Evolutionary conservation across 2,888 invertebrate genomes (phyloP).

Genomic region (Archips xylosteana): DNA sequence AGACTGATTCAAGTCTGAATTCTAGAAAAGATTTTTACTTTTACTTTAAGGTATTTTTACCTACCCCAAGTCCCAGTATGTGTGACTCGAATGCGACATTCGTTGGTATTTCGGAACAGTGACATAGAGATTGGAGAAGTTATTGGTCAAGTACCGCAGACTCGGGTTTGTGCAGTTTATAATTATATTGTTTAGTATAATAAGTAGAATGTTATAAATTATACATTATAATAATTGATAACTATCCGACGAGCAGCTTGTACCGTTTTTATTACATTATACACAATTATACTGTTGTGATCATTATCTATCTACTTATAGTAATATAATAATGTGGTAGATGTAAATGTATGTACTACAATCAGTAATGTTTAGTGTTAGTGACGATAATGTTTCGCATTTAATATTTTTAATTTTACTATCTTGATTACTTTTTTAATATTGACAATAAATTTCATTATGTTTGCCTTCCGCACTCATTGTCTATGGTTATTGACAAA

Average conservation of each 20-base stretch:
- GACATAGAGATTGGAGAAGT: not conserved
- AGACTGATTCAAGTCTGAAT: constrained; percentile 76
- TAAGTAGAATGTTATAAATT: constrained; percentile 44
- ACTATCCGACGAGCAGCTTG: constrained; percentile 46
- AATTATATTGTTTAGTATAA: constrained; percentile 42
- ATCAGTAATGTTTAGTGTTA: constrained; percentile 67
- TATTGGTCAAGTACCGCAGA: constrained; percentile 20
- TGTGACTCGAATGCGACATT: constrained; percentile 15
- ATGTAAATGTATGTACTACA: constrained; percentile 67
- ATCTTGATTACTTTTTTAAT: constrained; percentile 52
- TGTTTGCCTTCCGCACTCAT: constrained; percentile 12
- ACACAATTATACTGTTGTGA: constrained; percentile 70
- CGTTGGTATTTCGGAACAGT: constrained; percentile 25
- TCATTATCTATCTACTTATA: constrained; percentile 67
- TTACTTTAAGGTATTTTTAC: constrained; percentile 39
- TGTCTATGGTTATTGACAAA: not conserved
- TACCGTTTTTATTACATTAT: constrained; percentile 52
- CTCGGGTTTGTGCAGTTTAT: constrained; percentile 41
- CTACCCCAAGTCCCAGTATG: constrained; percentile 29
- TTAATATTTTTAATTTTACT: constrained; percentile 72
- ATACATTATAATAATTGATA: constrained; percentile 43
- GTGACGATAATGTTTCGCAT: constrained; percentile 71
- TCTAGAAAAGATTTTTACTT: constrained; percentile 45
- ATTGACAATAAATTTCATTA: constrained; percentile 43
- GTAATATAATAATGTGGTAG: constrained; percentile 55